A percentile compares a stretch with the other conserved stretches of the same genome.
Evolutionary conservation across 2,113 vertebrate genomes (phyloP).

Genomic region (Ceyx melanurus): DNA sequence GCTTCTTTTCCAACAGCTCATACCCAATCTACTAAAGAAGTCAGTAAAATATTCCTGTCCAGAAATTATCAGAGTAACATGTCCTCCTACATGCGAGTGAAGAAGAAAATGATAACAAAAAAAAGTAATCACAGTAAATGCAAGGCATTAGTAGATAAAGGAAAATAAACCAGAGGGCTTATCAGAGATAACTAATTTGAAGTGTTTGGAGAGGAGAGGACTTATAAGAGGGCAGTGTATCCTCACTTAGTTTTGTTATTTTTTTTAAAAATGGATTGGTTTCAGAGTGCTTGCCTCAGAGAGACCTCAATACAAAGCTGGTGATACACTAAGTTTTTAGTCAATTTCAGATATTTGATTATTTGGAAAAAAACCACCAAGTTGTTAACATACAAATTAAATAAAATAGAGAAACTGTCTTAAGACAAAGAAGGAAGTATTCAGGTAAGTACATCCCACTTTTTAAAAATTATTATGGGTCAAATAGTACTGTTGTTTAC

Average conservation of each 20-base stretch:
- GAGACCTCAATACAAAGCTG: no score
- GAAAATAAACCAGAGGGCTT: not conserved
- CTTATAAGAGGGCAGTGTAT: not conserved
- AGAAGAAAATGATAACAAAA: not conserved
- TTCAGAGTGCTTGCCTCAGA: no score
- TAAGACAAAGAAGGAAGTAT: not conserved
- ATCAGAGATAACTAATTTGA: not conserved
- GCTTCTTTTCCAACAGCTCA: not conserved
- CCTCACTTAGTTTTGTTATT: not conserved
- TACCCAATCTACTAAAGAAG: not conserved
- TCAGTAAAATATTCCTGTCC: not conserved
- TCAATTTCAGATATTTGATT: not conserved
- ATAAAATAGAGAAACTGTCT: not conserved
- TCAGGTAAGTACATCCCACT: not conserved
- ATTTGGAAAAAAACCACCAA: not conserved
- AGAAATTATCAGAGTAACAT: not conserved
- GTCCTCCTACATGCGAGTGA: not conserved
- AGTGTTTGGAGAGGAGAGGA: rapidly evolving
- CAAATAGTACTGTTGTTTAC: not conserved
- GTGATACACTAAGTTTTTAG: not conserved
- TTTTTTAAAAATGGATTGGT: no score
- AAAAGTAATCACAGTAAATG: not conserved
- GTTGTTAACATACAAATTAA: not conserved
- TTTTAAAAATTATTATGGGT: not conserved
- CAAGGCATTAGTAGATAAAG: not conserved